Evolutionary conservation across 2,888 invertebrate species (phyloP), one percentile per base, ranked within the genome.

Genomic region (Lordiphosa andalusiaca): DNA sequence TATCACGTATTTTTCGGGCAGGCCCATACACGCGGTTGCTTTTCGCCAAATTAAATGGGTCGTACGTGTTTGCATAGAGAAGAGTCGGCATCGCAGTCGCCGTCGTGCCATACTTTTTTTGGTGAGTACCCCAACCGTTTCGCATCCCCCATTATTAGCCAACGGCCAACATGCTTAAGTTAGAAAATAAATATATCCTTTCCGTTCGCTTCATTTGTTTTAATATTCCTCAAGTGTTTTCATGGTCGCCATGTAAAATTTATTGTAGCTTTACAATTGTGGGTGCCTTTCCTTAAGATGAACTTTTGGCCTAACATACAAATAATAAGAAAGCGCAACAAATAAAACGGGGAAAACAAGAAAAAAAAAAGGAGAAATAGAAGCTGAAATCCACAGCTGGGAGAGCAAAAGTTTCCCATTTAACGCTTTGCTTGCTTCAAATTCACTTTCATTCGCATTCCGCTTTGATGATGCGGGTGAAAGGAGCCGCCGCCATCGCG

Each of bases 61-160:
- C 77, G 74, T 73, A 74, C 74, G 74, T 74, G 74, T 71, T 77
- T 73, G 78, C 71, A 76, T 74, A 75, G 75, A 62, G 55, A 60
- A 52, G 48, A 71, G 54, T 7, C 30, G 30, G 30, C 30, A 9
- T 30, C 47, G 30, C 40, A 57, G 53, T 39, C 37, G 54, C 35
- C 41, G 50, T 50, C 37, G 53, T 39, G 56, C 48, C 47, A 49
- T 30, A 37, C 36, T 25, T 49, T 41, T 41, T 42, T 33, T n/a
- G 33, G 12, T 30, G 13, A 42, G 39, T 35, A 23, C 23, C 16
- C 33, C 30, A 5, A 39, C 25, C 12, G 30, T 30, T 7, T 2
- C n/a, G 13, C 25, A 19, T 7, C 6, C 23, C 37, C 25, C 25
- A 10, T 63, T 57, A 63, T 66, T 63, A 66, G 66, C 64, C 52